These are phyloP conservation scores for Drosophila ustulata DNA, from an alignment of 2,888 invertebrate species.

Conservation along the genomic window DNA sequence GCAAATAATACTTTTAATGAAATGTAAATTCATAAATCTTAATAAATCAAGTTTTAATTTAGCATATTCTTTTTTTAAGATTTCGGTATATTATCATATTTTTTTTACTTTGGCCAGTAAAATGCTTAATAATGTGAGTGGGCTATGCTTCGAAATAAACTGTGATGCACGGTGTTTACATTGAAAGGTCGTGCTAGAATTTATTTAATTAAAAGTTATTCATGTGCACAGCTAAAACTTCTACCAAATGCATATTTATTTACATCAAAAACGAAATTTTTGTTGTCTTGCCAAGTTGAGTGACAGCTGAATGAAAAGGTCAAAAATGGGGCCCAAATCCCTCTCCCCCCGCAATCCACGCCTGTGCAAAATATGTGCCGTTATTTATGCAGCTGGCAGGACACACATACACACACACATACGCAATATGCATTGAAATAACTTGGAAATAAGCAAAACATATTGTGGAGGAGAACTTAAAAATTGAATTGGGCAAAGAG, in stretches of 20 bases:
- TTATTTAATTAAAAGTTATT: background rate
- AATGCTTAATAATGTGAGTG: too few species aligned
- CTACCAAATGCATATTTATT: background rate
- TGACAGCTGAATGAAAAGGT: background rate
- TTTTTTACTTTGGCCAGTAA: too few species aligned
- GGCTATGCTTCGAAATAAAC: too few species aligned
- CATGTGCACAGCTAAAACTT: background rate
- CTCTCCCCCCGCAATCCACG: constrained; percentile 4
- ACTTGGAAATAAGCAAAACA: constrained; percentile 23
- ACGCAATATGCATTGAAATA: background rate
- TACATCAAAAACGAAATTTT: background rate
- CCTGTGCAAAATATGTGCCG: constrained; percentile 18
- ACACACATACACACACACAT: constrained; percentile 15
- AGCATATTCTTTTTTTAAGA: too few species aligned
- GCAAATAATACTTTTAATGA: too few species aligned
- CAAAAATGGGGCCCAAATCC: background rate
- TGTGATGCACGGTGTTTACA: too few species aligned
- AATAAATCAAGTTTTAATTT: too few species aligned
- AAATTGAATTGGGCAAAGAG: constrained; percentile 23
- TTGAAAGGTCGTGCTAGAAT: background rate
- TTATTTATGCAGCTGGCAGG: constrained; percentile 56
- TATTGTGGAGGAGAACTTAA: constrained; percentile 15
- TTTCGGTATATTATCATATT: too few species aligned
- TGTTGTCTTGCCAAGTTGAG: background rate
- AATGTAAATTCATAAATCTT: too few species aligned